Percentiles rank a stretch among this genome's conserved stretches.
Conservation (phyloP, 2,888 invertebrate species). For the Sturmia bella region DNA sequence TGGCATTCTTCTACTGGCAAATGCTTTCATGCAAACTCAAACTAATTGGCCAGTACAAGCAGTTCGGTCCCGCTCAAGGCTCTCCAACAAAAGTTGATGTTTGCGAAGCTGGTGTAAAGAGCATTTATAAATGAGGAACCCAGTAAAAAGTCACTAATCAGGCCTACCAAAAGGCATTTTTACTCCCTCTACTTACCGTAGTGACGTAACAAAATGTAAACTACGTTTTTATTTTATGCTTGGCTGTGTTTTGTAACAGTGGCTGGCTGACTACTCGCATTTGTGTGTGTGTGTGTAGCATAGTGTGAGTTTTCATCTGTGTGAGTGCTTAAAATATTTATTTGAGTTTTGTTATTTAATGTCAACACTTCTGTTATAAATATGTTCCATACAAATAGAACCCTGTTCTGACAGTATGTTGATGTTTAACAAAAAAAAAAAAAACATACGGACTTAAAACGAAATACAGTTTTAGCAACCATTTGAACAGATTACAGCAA, state of each 20-base stretch:
- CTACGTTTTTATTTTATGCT: not conserved
- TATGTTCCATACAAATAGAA: constrained; percentile 25
- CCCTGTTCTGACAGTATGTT: constrained; percentile 35
- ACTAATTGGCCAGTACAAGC: too few relatives aligned
- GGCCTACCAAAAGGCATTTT: too few relatives aligned
- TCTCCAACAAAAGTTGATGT: too few relatives aligned
- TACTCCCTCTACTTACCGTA: too few relatives aligned
- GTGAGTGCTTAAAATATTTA: constrained; percentile 11
- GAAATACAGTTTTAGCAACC: not conserved
- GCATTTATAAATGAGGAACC: too few relatives aligned
- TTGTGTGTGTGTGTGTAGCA: not conserved
- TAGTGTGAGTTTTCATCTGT: not conserved
- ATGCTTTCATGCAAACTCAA: too few relatives aligned
- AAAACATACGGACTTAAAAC: not conserved
- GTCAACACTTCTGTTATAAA: constrained; percentile 56
- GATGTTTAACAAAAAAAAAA: not conserved
- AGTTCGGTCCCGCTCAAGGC: too few relatives aligned
- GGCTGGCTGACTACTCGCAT: not conserved
- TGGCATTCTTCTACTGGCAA: too few relatives aligned
- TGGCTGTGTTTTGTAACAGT: not conserved
- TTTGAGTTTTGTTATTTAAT: constrained; percentile 42
- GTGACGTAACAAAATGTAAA: too few relatives aligned
- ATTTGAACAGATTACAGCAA: constrained; percentile 1
- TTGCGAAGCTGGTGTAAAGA: too few relatives aligned
- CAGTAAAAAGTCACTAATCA: too few relatives aligned